Conservation (phyloP, 2,888 invertebrate genomes). For the Mamestra brassicae region DNA sequence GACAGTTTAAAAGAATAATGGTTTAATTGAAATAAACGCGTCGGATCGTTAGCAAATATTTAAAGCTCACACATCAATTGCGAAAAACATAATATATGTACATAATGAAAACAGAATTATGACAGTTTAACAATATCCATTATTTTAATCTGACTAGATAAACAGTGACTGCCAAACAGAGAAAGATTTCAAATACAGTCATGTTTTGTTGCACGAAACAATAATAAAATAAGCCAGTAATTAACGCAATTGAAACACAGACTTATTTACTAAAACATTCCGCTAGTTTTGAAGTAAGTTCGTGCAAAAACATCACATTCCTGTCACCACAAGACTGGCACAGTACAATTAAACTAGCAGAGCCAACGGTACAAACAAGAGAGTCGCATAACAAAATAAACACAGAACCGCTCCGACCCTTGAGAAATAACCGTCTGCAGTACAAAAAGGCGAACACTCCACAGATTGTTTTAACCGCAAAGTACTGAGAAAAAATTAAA, state of each 20-base stretch:
- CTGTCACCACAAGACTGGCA: not conserved
- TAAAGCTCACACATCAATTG: not conserved
- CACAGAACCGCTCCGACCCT: conserved; percentile 25
- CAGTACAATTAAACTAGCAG: not conserved
- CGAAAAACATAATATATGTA: not conserved
- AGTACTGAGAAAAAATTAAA: conserved; percentile 50
- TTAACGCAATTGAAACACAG: not conserved
- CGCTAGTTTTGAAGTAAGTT: not conserved
- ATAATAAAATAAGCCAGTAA: not conserved
- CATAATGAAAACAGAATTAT: conserved; percentile 7
- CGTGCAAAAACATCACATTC: not conserved
- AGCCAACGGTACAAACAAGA: conserved; percentile 23
- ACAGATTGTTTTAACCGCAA: conserved; percentile 61
- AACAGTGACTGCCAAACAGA: conserved; percentile 19
- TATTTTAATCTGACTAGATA: conserved; percentile 20
- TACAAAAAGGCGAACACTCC: conserved; percentile 43
- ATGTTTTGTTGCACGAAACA: not conserved
- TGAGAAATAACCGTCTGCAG: conserved; percentile 39
- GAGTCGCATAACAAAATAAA: conserved; percentile 31
- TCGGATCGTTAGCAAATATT: not conserved
- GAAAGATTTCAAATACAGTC: conserved; percentile 9
- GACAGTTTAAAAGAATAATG: not conserved
- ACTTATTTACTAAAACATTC: not conserved
- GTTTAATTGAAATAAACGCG: not conserved
- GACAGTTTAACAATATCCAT: conserved; percentile 18